Conservation (phyloP, 2,888 invertebrate species). For the Saturnia pavonia region DNA sequence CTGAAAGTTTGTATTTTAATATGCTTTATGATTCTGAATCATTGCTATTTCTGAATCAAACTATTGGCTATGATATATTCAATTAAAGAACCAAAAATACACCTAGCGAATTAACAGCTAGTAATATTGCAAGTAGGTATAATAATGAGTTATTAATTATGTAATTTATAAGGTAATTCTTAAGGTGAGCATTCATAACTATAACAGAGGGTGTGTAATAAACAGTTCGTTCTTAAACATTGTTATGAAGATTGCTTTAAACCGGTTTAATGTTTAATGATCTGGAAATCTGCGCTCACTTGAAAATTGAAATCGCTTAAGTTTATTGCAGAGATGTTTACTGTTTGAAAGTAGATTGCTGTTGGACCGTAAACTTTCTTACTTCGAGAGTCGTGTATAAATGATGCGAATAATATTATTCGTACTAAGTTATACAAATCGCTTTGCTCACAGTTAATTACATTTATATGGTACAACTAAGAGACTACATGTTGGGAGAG, state of each 20-base stretch:
- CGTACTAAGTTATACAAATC: not conserved
- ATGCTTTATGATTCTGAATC: no score
- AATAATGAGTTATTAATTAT: no score
- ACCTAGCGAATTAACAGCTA: no score
- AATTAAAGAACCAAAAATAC: no score
- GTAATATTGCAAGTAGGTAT: no score
- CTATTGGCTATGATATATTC: no score
- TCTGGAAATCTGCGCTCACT: constrained; percentile 17
- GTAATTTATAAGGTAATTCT: no score
- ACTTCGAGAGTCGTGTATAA: not conserved
- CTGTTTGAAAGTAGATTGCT: constrained; percentile 3
- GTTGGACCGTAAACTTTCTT: not conserved
- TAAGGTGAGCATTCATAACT: no score
- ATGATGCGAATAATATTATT: not conserved
- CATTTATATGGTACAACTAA: no score
- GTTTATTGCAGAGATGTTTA: constrained; percentile 17
- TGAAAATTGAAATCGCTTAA: constrained; percentile 12
- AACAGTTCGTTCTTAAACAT: not conserved
- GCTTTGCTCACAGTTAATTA: not conserved
- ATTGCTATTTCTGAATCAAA: no score
- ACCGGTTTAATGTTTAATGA: constrained; percentile 15
- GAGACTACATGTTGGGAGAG: no score
- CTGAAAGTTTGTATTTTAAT: no score
- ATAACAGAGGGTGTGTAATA: not conserved
- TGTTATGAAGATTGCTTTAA: constrained; percentile 1